Conservation (phyloP, 2,113 vertebrate species). For the Rhinolophus sinicus region DNA sequence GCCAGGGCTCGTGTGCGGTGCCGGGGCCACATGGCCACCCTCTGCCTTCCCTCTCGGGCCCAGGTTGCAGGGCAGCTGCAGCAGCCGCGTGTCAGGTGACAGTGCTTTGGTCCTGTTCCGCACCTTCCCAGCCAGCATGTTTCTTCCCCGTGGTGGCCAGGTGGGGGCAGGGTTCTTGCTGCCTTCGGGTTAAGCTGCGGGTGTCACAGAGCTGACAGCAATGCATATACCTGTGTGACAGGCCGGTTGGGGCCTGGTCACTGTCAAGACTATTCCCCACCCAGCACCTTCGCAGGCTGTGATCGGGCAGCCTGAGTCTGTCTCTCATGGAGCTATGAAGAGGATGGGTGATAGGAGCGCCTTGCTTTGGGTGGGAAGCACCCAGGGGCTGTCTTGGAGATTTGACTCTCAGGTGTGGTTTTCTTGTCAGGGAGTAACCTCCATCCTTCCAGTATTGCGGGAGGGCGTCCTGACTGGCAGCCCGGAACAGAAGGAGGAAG, state of each 20-base stretch:
- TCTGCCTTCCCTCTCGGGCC: accelerated
- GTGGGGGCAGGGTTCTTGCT: neutral
- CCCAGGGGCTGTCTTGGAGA: neutral
- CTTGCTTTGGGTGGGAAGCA: neutral
- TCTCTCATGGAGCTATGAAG: neutral
- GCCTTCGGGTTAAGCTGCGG: neutral
- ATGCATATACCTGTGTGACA: neutral
- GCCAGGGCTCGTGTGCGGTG: accelerated
- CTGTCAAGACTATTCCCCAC: neutral
- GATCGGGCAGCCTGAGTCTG: no score
- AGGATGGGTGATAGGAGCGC: neutral
- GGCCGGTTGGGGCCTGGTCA: neutral
- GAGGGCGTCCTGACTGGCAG: constrained; percentile 97
- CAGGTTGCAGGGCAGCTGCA: no score
- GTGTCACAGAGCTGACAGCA: neutral
- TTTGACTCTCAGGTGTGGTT: constrained; percentile 32
- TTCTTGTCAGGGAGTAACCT: constrained; percentile 93
- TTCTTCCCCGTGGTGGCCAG: neutral
- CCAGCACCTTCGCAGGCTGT: neutral
- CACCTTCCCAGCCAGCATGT: neutral
- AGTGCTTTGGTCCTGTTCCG: neutral
- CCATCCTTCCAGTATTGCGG: constrained; percentile 95
- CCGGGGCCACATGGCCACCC: accelerated
- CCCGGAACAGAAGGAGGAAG: constrained; percentile 98
- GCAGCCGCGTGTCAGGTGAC: accelerated